Conservation (phyloP, 2,888 invertebrate genomes). For the Ornithoptera priamus region DNA sequence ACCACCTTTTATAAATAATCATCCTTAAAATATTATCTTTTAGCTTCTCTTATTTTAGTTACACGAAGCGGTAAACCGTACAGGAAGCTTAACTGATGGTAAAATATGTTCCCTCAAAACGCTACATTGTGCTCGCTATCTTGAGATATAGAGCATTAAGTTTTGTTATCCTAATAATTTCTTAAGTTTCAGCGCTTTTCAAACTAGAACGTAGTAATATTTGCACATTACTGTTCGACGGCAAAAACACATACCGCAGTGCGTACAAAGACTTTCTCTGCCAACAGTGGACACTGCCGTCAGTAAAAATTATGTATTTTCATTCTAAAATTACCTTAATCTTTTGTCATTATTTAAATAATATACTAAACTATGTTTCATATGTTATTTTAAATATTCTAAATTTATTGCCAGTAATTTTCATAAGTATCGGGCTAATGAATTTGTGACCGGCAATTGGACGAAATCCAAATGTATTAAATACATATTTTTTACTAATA, state of each 20-base stretch:
- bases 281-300: neutral
- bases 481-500: neutral
- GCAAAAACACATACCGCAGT: neutral
- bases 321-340: neutral
- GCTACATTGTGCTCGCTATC: too few species aligned
- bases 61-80: too few species aligned
- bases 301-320: neutral
- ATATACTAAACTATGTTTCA: too few species aligned
- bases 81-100: too few species aligned
- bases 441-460: slow-evolving; percentile 17
- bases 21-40: too few species aligned
- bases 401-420: neutral
- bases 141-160: neutral
- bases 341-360: neutral
- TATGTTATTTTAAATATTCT: too few species aligned
- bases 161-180: neutral
- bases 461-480: slow-evolving; percentile 14
- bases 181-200: too few species aligned
- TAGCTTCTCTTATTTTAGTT: too few species aligned
- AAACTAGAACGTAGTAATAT: too few species aligned
- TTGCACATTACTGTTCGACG: too few species aligned
- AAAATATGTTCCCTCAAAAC: too few species aligned
- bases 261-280: neutral
- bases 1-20: too few species aligned
- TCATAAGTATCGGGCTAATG: slow-evolving; percentile 2